Conservation (phyloP, 2,888 invertebrate species). For the Drosophila algonquin region DNA sequence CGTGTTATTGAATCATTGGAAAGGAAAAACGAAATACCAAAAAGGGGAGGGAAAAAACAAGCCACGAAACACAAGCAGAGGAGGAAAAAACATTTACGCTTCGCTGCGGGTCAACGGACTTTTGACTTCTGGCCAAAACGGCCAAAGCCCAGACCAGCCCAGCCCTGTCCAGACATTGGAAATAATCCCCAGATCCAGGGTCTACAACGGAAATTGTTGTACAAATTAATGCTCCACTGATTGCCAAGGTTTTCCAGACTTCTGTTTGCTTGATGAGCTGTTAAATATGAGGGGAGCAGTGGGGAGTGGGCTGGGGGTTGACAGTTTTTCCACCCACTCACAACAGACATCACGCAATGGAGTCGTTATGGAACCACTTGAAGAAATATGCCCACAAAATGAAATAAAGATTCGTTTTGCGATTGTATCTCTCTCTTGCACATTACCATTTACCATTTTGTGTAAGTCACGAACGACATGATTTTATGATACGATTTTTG, state of each 20-base stretch:
- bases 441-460: slow-evolving; percentile 18
- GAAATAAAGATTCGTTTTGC: slow-evolving; percentile 40
- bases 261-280: slow-evolving; percentile 61
- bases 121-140: slow-evolving; percentile 70
- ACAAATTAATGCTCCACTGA: slow-evolving; percentile 66
- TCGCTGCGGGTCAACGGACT: slow-evolving; percentile 61
- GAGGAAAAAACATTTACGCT: slow-evolving; percentile 67
- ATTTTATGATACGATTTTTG: slow-evolving; percentile 64
- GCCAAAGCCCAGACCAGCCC: too few relatives aligned
- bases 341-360: slow-evolving; percentile 51
- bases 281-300: slow-evolving; percentile 60
- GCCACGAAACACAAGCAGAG: not conserved
- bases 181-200: slow-evolving; percentile 34
- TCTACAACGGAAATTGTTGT: slow-evolving; percentile 63
- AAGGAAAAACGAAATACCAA: slow-evolving; percentile 30
- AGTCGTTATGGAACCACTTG: slow-evolving; percentile 54
- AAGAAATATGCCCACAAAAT: slow-evolving; percentile 56
- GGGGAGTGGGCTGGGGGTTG: slow-evolving; percentile 35
- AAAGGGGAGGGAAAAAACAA: slow-evolving; percentile 18
- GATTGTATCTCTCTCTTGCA: slow-evolving; percentile 21
- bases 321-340: slow-evolving; percentile 30
- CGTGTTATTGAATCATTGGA: slow-evolving; percentile 45
- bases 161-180: slow-evolving; percentile 4
- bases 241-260: slow-evolving; percentile 44
- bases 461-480: slow-evolving; percentile 49